Base-by-base conservation (phyloP, 2,888 invertebrate species). In the Drosophila mercatorum region DNA sequence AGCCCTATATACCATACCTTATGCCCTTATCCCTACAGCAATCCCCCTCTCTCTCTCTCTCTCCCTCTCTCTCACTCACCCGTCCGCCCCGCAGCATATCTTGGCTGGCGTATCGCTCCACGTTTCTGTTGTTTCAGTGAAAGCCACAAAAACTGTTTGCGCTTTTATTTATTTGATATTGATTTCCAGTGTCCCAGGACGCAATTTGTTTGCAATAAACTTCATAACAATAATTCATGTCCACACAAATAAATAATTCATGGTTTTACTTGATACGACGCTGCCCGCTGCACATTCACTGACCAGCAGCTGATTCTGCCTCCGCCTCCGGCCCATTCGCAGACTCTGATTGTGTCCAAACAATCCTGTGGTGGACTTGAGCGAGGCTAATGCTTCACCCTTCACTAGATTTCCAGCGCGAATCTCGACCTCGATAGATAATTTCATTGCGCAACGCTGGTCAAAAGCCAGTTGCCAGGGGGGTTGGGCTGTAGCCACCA, bases 171-270 rank as follows among this genome's bases (percentile, higher is more conserved):
- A 89, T 89, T 89, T 90, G 87, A 84, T 86, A 90, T 88, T 86
- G 88, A 90, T 90, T 88, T 89, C 87, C 84, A 86, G 76, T 76
- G 89, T 89, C 88, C 89, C 86, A 84, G 90, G 87, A 88, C 89
- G 89, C 87, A 90, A 89, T 89, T 89, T 90, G 89, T 90, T 89
- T 90, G 88, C 88, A 85, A 90, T 89, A 89, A 89, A 90, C 89
- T 90, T 89, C 89, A 89, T 89, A 90, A 90, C 90, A 89, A 87
- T 89, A 89, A 89, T 90, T 89, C 88, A 90, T 89, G 88, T 90
- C 89, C 88, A 78, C 83, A 90, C 78, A 83, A 89, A 87, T 88
- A 89, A 89, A 89, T 89, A 90, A 89, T 89, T 89, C 90, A 89
- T 89, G 85, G 80, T 68, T 70, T 76, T 67, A 72, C 83, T 67